phyloP scores from a whole-genome alignment of 2,113 vertebrate species.

The Dicaeum eximium region DNA sequence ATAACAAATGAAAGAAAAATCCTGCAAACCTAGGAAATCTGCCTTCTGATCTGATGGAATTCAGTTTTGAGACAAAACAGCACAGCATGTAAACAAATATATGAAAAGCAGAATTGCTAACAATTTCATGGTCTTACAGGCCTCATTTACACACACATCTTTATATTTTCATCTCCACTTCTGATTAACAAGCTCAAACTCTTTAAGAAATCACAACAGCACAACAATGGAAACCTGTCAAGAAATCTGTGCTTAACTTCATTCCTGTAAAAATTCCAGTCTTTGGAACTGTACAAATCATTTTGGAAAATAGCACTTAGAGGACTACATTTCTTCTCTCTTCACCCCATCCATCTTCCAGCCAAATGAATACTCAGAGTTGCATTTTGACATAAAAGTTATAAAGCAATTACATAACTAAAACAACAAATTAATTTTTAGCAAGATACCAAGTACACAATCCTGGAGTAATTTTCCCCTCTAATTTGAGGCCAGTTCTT shows the following conservation, averaged over 20 bases:
- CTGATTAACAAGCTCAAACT: background rate
- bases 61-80: background rate
- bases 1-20: background rate
- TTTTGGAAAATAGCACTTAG: background rate
- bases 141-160: background rate
- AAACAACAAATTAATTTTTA: background rate
- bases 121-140: background rate
- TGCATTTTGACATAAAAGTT: background rate
- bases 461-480: background rate
- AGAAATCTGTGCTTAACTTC: background rate
- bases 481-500: background rate
- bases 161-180: background rate
- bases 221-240: background rate
- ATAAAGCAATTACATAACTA: background rate
- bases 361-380: background rate
- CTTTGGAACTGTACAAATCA: background rate
- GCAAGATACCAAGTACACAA: background rate
- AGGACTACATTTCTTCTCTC: background rate
- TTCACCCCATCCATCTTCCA: background rate
- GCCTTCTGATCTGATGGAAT: background rate
- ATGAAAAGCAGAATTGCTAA: background rate
- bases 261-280: background rate
- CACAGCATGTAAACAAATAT: background rate
- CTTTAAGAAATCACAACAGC: background rate
- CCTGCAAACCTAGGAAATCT: background rate